These are phyloP conservation scores for Triplophysa siluroides DNA, from an alignment of 2,113 vertebrate genomes.

Conservation along the genomic window DNA sequence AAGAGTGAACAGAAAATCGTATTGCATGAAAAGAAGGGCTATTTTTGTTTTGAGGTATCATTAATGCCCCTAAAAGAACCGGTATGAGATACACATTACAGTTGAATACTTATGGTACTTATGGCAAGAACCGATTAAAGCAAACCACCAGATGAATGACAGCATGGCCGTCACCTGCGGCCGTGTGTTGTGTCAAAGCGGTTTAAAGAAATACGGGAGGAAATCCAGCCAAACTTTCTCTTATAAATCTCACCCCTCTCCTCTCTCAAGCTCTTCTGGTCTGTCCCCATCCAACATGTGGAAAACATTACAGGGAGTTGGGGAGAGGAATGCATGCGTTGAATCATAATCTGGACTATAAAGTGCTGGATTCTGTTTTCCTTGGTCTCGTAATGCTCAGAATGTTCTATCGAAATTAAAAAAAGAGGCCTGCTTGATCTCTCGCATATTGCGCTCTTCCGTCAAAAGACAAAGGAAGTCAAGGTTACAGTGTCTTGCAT, in stretches of 20 bases:
- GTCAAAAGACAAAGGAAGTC: constrained; percentile 59
- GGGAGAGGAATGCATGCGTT: constrained; percentile 73
- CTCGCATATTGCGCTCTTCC: constrained; percentile 66
- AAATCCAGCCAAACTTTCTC: constrained; percentile 43
- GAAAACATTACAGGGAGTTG: constrained; percentile 74
- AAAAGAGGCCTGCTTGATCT: constrained; percentile 66
- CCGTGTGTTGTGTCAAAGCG: constrained; percentile 6
- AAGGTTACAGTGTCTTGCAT: constrained; percentile 52
- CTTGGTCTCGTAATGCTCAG: constrained; percentile 68
- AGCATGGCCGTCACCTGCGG: constrained; percentile 49
- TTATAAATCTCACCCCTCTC: constrained; percentile 30
- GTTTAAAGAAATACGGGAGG: constrained; percentile 30
- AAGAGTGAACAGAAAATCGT: not conserved
- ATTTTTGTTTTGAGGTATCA: not conserved
- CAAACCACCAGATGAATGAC: constrained; percentile 43
- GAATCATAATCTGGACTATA: constrained; percentile 72
- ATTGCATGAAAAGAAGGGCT: too few species aligned
- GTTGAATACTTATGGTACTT: not conserved
- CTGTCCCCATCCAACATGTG: constrained; percentile 70
- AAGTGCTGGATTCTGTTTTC: constrained; percentile 66
- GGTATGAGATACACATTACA: not conserved
- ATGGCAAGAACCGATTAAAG: not conserved
- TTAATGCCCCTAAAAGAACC: not conserved
- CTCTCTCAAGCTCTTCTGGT: constrained; percentile 54
- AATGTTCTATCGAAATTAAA: constrained; percentile 74